Conservation (phyloP, 2,113 vertebrate genomes). For the Myanophis thanlyinensis region DNA sequence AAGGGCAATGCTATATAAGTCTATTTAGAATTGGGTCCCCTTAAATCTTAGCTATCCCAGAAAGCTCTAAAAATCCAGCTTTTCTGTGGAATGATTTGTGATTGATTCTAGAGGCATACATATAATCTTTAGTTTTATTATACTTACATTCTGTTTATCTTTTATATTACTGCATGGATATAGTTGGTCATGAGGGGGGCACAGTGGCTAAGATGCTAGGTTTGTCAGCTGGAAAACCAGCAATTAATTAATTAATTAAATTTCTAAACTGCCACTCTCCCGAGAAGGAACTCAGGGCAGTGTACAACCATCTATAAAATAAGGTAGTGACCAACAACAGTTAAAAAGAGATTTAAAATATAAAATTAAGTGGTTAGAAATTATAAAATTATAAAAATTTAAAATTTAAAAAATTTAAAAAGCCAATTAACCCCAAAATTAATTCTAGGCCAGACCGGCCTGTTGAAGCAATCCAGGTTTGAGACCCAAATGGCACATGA, state of each 20-base stretch:
- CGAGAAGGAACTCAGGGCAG: too few relatives aligned
- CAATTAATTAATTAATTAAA: too few relatives aligned
- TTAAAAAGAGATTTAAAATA: too few relatives aligned
- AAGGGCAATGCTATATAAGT: neutral
- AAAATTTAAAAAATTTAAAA: too few relatives aligned
- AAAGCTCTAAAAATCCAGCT: neutral
- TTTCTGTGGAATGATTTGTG: neutral
- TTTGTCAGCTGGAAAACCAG: neutral
- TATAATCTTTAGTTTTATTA: neutral
- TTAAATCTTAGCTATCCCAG: neutral
- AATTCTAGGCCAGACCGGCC: too few relatives aligned
- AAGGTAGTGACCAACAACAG: too few relatives aligned
- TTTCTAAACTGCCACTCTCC: too few relatives aligned
- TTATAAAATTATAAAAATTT: too few relatives aligned
- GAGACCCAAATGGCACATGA: neutral
- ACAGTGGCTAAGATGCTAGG: neutral
- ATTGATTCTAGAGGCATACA: neutral
- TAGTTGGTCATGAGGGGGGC: neutral
- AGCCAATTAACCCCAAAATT: too few relatives aligned
- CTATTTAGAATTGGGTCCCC: neutral
- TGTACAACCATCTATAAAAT: too few relatives aligned
- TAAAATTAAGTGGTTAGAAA: too few relatives aligned
- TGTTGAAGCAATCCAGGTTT: neutral
- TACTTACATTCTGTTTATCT: neutral
- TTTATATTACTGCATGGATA: neutral